These are phyloP conservation scores for Caenorhabditis sp. DNA, from an alignment of 2,888 invertebrate species.

Conservation along the genomic window DNA sequence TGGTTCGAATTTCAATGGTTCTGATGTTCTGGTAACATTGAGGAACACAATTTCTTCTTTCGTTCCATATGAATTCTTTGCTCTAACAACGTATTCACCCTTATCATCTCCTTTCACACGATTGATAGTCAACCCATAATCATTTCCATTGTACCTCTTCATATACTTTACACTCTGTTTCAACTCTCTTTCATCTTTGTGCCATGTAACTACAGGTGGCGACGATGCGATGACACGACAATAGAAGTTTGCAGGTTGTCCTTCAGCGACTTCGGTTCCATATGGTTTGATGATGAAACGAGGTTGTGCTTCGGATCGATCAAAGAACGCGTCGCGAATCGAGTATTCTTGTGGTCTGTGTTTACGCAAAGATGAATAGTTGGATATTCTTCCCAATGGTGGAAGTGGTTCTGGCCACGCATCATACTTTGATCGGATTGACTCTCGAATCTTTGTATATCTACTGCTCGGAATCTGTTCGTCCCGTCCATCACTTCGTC, in stretches of 20 bases:
- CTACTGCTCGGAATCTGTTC: conserved; percentile 83
- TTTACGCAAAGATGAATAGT: conserved; percentile 94
- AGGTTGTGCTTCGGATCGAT: conserved; percentile 85
- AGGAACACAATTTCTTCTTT: conserved; percentile 94
- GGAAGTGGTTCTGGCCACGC: conserved; percentile 79
- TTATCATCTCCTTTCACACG: conserved; percentile 83
- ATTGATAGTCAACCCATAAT: conserved; percentile 96
- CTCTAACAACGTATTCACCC: conserved; percentile 76
- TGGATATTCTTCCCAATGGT: conserved; percentile 94
- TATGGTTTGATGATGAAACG: conserved; percentile 96
- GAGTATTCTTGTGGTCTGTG: conserved; percentile 89
- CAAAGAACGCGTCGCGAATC: conserved; percentile 84
- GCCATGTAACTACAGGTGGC: conserved; percentile 93
- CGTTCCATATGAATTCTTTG: conserved; percentile 94
- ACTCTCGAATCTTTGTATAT: conserved; percentile 86
- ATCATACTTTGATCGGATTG: conserved; percentile 79
- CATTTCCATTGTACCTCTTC: conserved; percentile 94
- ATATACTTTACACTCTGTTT: conserved; percentile 97
- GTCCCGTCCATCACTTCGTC: conserved; percentile 56
- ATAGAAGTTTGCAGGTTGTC: conserved; percentile 94
- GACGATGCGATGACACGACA: conserved; percentile 93
- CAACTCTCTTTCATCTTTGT: conserved; percentile 88
- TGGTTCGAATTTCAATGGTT: conserved; percentile 50
- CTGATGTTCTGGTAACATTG: conserved; percentile 78
- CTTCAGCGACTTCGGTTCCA: conserved; percentile 81